Evolutionary conservation across 2,797 vertebrate species (phyloP).

Genomic region (Pseudomugil gertrudae): DNA sequence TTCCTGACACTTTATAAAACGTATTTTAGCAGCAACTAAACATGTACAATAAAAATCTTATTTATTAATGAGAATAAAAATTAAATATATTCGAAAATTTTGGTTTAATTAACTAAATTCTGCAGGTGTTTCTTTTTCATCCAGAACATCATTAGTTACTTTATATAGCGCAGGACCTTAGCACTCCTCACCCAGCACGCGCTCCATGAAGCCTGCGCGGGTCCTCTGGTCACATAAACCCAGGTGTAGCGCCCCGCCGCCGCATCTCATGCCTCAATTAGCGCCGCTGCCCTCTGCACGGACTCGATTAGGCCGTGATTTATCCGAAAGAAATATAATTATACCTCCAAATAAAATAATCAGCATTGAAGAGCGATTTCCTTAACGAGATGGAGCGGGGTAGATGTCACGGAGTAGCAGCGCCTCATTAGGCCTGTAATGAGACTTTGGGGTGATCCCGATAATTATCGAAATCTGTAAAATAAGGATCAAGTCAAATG

Average conservation of each 20-base stretch:
- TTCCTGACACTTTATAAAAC: no score
- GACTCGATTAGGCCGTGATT: constrained; percentile 99
- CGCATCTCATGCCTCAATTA: constrained; percentile 94
- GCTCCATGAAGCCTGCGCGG: constrained; percentile 11
- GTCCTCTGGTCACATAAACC: constrained; percentile 70
- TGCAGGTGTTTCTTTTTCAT: neutral
- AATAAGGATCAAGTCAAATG: constrained; percentile 84
- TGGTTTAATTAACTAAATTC: neutral
- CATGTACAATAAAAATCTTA: no score
- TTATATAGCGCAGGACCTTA: neutral
- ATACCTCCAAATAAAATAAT: constrained; percentile 99
- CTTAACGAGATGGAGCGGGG: constrained; percentile 97
- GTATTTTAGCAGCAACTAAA: no score
- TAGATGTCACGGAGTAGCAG: constrained; percentile 96
- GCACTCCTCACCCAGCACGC: neutral
- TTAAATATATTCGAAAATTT: no score
- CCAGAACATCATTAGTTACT: neutral
- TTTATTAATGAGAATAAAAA: no score
- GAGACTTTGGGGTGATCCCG: constrained; percentile 89
- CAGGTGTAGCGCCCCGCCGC: constrained; percentile 80
- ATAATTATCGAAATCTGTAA: constrained; percentile 85
- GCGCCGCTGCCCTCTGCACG: constrained; percentile 91
- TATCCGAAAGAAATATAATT: constrained; percentile 99
- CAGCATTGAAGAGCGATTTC: constrained; percentile 99
- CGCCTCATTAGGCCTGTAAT: constrained; percentile 97